These are phyloP conservation scores for Cyprinodon brontotheroides DNA, from an alignment of 2,113 vertebrate species.

Conservation along the genomic window DNA sequence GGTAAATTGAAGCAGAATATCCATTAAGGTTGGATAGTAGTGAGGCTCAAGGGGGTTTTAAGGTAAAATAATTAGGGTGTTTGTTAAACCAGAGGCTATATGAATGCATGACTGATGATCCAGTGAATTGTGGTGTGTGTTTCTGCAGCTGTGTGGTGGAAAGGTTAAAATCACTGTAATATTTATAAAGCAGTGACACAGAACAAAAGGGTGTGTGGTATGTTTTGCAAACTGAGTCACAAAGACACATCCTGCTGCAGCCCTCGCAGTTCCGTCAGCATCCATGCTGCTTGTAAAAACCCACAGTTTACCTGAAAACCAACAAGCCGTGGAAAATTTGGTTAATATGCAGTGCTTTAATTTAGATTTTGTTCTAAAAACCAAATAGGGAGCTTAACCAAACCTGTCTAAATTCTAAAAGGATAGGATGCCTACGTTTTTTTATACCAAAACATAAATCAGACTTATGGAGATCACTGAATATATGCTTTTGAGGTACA, in stretches of 20 bases:
- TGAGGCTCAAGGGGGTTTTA: neutral
- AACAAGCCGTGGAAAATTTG: too few species aligned
- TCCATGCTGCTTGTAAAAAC: neutral
- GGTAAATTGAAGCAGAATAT: neutral
- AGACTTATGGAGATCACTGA: too few species aligned
- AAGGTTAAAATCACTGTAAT: slow-evolving; percentile 48
- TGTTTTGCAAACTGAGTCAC: slow-evolving; percentile 41
- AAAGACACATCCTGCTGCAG: neutral
- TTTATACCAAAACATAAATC: neutral
- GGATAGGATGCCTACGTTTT: too few species aligned
- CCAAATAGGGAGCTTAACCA: neutral
- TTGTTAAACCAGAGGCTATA: slow-evolving; percentile 12
- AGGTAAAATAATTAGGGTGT: slow-evolving; percentile 23
- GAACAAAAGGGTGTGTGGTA: slow-evolving; percentile 29
- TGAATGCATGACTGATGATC: slow-evolving; percentile 65
- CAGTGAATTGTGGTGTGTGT: slow-evolving; percentile 43
- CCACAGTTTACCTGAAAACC: too few species aligned
- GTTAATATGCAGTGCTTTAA: neutral
- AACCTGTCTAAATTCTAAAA: neutral
- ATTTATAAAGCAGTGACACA: slow-evolving; percentile 62
- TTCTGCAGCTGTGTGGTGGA: slow-evolving; percentile 39
- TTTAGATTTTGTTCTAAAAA: too few species aligned
- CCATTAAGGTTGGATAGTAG: neutral
- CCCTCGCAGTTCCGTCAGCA: neutral
- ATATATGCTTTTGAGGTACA: too few species aligned